phyloP scores from a whole-genome alignment of 2,888 invertebrate species.

The Nysson spinosus region DNA sequence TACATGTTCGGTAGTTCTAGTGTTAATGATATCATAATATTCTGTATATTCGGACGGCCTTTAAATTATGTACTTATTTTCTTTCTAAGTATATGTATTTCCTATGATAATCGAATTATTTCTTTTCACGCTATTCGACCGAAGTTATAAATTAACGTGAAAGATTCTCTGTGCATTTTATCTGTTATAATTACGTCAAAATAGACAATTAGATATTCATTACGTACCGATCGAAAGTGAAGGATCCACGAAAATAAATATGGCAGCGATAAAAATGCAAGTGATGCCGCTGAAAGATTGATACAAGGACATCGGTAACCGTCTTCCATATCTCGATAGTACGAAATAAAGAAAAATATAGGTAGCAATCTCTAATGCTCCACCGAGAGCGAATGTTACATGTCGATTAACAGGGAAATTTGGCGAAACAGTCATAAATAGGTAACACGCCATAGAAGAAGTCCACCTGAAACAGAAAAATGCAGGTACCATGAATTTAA shows the following conservation, averaged over 20 bases:
- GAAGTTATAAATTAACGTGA: too few relatives aligned
- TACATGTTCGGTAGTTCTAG: too few relatives aligned
- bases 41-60: too few relatives aligned
- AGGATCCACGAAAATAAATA: constrained; percentile 62
- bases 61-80: too few relatives aligned
- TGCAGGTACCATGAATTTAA: too few relatives aligned
- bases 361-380: constrained; percentile 77
- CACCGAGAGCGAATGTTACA: constrained; percentile 78
- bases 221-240: constrained; percentile 57
- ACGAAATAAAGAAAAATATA: constrained; percentile 74
- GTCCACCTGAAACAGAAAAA: constrained; percentile 75
- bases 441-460: constrained; percentile 77
- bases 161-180: too few relatives aligned
- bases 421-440: constrained; percentile 75
- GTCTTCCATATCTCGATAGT: constrained; percentile 76
- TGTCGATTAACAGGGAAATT: constrained; percentile 78
- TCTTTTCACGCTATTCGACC: too few relatives aligned
- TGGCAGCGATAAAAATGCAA: constrained; percentile 73
- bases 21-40: too few relatives aligned
- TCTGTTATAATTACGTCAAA: too few relatives aligned
- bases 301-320: constrained; percentile 75
- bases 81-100: too few relatives aligned
- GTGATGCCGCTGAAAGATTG: constrained; percentile 75
- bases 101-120: too few relatives aligned
- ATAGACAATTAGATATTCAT: too few relatives aligned